Percentiles rank a stretch among this genome's conserved stretches.
Conservation (phyloP, 2,797 vertebrate species). For the Coranthus polyacanthus region DNA sequence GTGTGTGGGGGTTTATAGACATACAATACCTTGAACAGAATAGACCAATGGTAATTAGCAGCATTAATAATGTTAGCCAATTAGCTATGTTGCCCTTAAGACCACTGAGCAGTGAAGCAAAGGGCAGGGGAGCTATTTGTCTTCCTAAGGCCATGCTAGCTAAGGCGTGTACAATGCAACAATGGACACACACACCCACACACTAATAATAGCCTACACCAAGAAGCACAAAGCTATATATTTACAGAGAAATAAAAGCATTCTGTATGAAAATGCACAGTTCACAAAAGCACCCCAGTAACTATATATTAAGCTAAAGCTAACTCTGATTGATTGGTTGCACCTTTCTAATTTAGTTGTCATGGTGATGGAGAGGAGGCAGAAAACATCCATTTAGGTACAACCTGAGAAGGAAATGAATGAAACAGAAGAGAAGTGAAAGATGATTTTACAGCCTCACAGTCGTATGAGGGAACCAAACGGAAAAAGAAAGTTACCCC, state of each 20-base stretch:
- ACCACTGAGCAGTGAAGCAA: conserved; percentile 45
- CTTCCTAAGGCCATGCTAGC: conserved; percentile 43
- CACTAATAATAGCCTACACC: neutral
- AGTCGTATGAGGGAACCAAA: neutral
- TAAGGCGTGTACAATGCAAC: neutral
- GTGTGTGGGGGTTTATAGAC: conserved; percentile 2
- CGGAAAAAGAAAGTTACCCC: neutral
- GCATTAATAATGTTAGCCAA: conserved; percentile 48
- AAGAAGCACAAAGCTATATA: neutral
- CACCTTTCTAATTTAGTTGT: conserved; percentile 14
- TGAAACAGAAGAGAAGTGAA: neutral
- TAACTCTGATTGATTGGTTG: neutral
- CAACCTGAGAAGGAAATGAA: neutral
- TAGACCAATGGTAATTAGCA: conserved; percentile 60
- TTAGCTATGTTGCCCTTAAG: conserved; percentile 53
- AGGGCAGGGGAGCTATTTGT: conserved; percentile 45
- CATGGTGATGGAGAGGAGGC: conserved; percentile 15
- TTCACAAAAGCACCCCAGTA: neutral
- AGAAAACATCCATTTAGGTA: neutral
- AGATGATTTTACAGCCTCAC: no score
- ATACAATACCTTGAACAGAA: conserved; percentile 25
- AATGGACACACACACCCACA: conserved; percentile 3
- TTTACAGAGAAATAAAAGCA: neutral
- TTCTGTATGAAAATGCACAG: neutral
- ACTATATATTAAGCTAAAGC: neutral